Evolutionary conservation across 2,888 invertebrate genomes (phyloP).

Genomic region (Panzeria rudis): DNA sequence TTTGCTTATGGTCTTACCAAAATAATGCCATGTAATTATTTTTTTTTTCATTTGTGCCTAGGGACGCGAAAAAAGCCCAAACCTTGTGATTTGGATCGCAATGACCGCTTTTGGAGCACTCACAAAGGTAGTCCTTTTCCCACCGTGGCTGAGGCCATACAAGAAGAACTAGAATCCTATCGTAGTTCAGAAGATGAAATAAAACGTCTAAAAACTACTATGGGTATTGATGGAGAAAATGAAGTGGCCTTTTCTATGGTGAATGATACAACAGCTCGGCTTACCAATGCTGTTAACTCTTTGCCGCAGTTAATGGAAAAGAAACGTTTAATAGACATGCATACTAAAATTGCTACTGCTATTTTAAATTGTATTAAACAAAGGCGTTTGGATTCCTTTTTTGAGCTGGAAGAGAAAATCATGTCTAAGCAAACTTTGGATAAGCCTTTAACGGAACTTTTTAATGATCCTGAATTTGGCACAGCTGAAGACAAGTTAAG

Average conservation of each 20-base stretch:
- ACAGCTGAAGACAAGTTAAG: conserved; percentile 96
- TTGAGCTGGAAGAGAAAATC: conserved; percentile 98
- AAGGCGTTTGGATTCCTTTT: conserved; percentile 96
- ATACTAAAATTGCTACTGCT: conserved; percentile 98
- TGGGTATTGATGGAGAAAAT: conserved; percentile 96
- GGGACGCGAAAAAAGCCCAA: conserved; percentile 91
- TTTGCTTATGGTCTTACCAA: not conserved
- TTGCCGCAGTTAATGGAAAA: conserved; percentile 98
- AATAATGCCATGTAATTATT: not conserved
- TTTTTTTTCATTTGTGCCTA: conserved; percentile 75
- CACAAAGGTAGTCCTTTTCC: conserved; percentile 98
- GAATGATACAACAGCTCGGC: conserved; percentile 95
- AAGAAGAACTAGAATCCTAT: conserved; percentile 98
- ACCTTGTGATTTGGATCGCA: conserved; percentile 94
- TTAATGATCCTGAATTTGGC: conserved; percentile 94
- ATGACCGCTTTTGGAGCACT: conserved; percentile 95
- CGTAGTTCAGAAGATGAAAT: conserved; percentile 97
- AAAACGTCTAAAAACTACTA: conserved; percentile 95
- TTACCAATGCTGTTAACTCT: conserved; percentile 97
- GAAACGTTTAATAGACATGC: conserved; percentile 99
- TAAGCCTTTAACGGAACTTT: conserved; percentile 93
- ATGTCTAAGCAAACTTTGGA: conserved; percentile 94
- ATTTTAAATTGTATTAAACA: conserved; percentile 93
- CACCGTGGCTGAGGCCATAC: conserved; percentile 98
- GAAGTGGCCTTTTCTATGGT: conserved; percentile 94